Base-by-base conservation (phyloP, 2,113 vertebrate species). In the Miniopterus natalensis region DNA sequence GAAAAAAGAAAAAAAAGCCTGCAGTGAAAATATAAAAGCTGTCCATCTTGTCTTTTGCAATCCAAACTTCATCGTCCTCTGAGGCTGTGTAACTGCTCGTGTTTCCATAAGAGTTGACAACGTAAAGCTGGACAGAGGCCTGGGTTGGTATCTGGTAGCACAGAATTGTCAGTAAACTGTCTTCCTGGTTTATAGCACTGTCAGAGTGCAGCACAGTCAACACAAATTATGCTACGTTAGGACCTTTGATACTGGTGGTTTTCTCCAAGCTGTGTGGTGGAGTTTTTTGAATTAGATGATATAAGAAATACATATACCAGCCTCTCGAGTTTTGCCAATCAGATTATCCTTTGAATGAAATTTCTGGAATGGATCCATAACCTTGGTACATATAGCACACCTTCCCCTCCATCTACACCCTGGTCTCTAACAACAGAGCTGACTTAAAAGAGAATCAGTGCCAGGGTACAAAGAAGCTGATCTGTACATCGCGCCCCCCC, bases 1-100 rank as follows among this genome's bases (percentile, higher is more conserved):
- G 36, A 36, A 77, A 95, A 97, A 96, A 92, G 68, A 96, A 68
- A 84, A 98, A 96, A 97, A 97, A 96, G 95, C 51, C 65, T 96
- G 74, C 94, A 98, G 97, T 96, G 97, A 98, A 98, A 98, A 97
- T 98, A 98, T 97, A 95, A 98, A 95, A 96, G 95, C 96, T 97
- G 98, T 98, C 98, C 98, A 86, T 98, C 97, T 97, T 65, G 9
- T 98, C 95, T 97, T 25, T 1, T 97, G 96, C 94, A 97, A 97
- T 98, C 97, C 97, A 98, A 97, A 98, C 97, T 97, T 98, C 95
- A 96, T 96, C n/a, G 6, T 98, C 94, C 92, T 98, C 94, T 78
- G 95, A 97, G 97, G 91, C 96, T 97, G 79, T 55, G 5, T 97
- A 96, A 92, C 91, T 96, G 92, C 96, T 97, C 94, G 77, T 97